phyloP scores from a whole-genome alignment of 2,797 vertebrate species.

The Falco novaeseelandiae region DNA sequence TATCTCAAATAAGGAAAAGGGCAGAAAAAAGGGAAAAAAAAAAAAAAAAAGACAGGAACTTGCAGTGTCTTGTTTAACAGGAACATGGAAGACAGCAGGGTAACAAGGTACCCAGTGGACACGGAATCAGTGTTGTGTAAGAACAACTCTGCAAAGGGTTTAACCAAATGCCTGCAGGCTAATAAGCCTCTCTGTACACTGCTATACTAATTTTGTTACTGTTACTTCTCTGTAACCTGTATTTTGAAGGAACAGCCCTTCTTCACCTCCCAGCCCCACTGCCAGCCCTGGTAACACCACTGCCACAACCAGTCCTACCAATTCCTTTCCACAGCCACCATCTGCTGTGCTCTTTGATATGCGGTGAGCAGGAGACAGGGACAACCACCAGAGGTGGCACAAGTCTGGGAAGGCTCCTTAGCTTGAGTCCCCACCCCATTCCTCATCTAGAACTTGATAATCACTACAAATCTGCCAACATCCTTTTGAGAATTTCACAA shows the following conservation, averaged over 20 bases:
- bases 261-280: background rate
- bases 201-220: background rate
- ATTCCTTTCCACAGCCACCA: background rate
- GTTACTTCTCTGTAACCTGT: background rate
- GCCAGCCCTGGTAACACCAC: background rate
- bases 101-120: background rate
- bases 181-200: background rate
- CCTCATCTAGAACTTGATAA: background rate
- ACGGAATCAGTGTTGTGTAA: background rate
- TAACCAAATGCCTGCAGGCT: background rate
- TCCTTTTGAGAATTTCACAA: background rate
- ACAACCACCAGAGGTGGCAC: background rate
- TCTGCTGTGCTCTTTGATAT: background rate
- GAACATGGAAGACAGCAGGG: background rate
- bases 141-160: background rate
- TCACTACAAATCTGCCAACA: background rate
- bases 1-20: background rate
- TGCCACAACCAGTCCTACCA: background rate
- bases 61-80: background rate
- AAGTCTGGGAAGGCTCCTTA: background rate
- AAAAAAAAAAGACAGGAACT: background rate
- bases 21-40: too few relatives aligned
- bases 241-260: background rate
- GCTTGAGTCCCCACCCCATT: background rate
- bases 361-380: background rate